Evolutionary conservation across 2,888 invertebrate genomes (phyloP).

Genomic region (Drosophila fungiperda): DNA sequence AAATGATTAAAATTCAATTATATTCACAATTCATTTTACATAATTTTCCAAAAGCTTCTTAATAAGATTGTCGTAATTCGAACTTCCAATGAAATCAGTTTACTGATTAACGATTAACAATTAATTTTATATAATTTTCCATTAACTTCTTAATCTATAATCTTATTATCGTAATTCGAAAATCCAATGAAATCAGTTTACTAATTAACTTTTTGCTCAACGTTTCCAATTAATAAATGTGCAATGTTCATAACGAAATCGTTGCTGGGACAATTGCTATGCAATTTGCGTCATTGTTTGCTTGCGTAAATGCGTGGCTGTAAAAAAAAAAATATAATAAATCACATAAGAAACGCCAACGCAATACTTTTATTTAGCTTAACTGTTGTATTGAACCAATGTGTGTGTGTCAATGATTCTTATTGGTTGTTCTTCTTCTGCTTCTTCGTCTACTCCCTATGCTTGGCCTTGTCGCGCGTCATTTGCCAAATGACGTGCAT

Average conservation of each 20-base stretch:
- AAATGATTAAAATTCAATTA: background rate
- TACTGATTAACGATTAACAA: background rate
- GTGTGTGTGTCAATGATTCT: conserved; percentile 3
- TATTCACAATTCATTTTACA: too few species aligned
- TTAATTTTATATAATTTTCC: too few species aligned
- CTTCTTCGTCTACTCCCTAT: background rate
- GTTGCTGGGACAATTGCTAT: background rate
- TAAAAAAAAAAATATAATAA: background rate
- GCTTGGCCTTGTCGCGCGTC: conserved; percentile 20
- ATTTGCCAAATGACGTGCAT: conserved; percentile 34
- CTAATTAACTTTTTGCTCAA: background rate
- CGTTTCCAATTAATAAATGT: background rate
- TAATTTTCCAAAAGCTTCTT: background rate
- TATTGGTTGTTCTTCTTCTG: background rate
- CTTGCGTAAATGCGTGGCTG: background rate
- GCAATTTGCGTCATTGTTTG: background rate
- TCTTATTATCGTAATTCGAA: background rate
- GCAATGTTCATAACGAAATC: background rate
- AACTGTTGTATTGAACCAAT: too few species aligned
- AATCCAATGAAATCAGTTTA: background rate
- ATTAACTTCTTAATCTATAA: background rate
- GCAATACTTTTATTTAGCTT: background rate
- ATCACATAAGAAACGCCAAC: background rate
- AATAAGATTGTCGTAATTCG: background rate
- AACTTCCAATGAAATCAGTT: background rate